Base-by-base conservation (phyloP, 2,113 vertebrate species). In the Sceloporus tristichus region DNA sequence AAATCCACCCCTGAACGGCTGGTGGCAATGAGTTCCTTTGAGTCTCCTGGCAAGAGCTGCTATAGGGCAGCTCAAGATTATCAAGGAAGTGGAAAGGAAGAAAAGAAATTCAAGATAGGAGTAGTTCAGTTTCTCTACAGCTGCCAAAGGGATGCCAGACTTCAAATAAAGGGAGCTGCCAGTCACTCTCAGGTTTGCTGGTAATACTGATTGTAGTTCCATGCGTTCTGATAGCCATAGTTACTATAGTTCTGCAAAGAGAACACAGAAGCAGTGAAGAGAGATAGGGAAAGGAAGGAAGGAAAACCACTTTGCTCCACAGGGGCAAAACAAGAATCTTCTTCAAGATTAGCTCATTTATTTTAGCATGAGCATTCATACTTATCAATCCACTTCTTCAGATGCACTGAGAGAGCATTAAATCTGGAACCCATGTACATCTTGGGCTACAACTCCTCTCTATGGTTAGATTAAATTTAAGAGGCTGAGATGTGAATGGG, bases 151-250 rank as follows among this genome's bases (percentile, higher is more conserved):
- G 11, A n/a, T 65, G 16, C 16, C 5, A 75, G 54, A 29, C 19
- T 40, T n/a, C 59, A 18, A 62, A 62, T 7, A 10, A 48, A 1
- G 13, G 54, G 34, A 4, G n/a, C 2, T 3, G n/a, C 23, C 73
- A 29, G 13, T 9, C 40, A 8, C 9, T 71, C 77, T 90, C 88
- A 98, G 94, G 96, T 97, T 84, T 96, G 95, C 29, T 97, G 96
- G 79, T 97, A 98, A 89, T 97, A 97, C 79, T 96, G 95, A 90
- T 95, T 97, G 93, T 96, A 97, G 93, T 96, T 97, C 97, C 98
- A 98, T 48, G 96, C 91, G 88, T 95, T 97, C 25, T 97, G 97
- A 89, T 97, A 97, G 40, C 95, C 95, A 6, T 98, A 98, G 81
- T 85, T 94, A 59, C 96, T 89, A 40, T 97, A 98, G 84, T 97